Evolutionary conservation across 2,888 invertebrate genomes (phyloP), one percentile per base, ranked within the genome.

Genomic region (Caenorhabditis zanzibari): DNA sequence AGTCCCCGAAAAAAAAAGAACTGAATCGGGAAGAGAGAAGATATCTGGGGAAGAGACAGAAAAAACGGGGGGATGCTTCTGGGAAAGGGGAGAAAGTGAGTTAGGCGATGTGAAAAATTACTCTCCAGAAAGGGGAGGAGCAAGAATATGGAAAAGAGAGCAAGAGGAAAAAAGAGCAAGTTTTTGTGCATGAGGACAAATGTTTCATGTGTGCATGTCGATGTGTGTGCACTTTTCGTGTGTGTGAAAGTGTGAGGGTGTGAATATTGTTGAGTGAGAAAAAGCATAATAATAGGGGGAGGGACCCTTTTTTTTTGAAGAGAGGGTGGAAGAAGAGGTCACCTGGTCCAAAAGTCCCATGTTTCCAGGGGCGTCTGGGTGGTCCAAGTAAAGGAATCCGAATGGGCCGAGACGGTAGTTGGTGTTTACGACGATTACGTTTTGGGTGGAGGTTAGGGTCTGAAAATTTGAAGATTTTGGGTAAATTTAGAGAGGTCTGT

Each of bases 371-470:
- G 96, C 95, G 88, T 92, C 91, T 5, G 88, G 95, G 90, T 95
- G 95, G 74, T 95, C 95, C 91, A 96, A 94, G 93, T 96, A 97
- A 74, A 97, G 95, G 94, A 97, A 98, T 35, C 97, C 97, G 92
- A 97, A 97, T 0, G 96, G 96, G 10, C 97, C 97, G 41, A 97
- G 95, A 72, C 92, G 89, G 66, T 92, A 92, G 84, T 92, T 92
- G 44, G 97, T 96, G 35, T 97, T 96, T 80, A 96, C 97, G 12
- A 98, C 96, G 92, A 98, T 96, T 71, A 96, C 96, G 93, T 96
- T 96, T 93, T 96, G 96, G 81, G 95, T 95, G 32, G 96, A 95
- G 24, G 97, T 96, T 94, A 98, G 95, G 90, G 91, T 92, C 85
- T 89, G 71, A 52, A 68, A 68, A n/a, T 41, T 44, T 12, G 1